Conservation (phyloP, 2,888 invertebrate species). For the Hemistola chrysoprasaria region DNA sequence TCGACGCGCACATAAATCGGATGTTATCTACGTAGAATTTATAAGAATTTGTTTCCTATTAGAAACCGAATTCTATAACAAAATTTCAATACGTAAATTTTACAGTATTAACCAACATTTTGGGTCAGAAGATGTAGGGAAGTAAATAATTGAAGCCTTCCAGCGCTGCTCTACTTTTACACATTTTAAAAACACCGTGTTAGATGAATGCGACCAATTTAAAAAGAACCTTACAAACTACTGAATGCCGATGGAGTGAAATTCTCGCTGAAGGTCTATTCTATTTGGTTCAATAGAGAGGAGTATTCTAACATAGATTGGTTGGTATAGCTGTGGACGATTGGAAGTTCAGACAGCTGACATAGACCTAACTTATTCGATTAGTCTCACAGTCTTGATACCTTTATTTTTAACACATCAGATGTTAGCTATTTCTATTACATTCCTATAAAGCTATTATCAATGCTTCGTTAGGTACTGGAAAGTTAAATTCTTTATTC, state of each 20-base stretch:
- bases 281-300: conserved; percentile 27
- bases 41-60: too few relatives aligned
- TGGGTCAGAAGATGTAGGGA: conserved; percentile 3
- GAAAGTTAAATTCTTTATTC: too few relatives aligned
- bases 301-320: conserved; percentile 28
- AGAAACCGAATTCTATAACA: too few relatives aligned
- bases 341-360: conserved; percentile 43
- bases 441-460: too few relatives aligned
- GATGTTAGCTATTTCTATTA: too few relatives aligned
- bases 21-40: too few relatives aligned
- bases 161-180: conserved; percentile 46
- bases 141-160: conserved; percentile 52
- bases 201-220: conserved; percentile 24
- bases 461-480: too few relatives aligned
- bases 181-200: conserved; percentile 43
- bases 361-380: conserved; percentile 39
- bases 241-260: conserved; percentile 6
- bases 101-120: too few relatives aligned
- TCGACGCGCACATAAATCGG: too few relatives aligned
- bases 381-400: conserved; percentile 18
- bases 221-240: conserved; percentile 28
- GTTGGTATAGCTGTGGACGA: conserved; percentile 27
- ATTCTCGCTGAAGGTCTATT: conserved; percentile 18
- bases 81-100: too few relatives aligned
- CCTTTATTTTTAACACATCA: too few relatives aligned